Evolutionary conservation across 2,797 vertebrate species (phyloP).

Genomic region (Galaxias olidus): DNA sequence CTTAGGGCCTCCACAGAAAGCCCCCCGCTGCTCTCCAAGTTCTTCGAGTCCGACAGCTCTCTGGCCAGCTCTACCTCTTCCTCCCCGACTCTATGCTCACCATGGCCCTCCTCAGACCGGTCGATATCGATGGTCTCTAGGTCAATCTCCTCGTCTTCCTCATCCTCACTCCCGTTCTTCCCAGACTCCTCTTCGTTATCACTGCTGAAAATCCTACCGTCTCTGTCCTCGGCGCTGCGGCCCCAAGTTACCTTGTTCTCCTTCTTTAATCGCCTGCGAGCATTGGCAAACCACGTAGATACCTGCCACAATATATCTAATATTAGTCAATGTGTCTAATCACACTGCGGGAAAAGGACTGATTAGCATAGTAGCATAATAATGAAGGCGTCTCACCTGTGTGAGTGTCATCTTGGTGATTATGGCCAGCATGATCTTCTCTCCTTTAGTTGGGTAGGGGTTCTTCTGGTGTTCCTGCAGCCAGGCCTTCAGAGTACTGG

Average conservation of each 20-base stretch:
- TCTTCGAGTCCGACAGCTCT: conserved; percentile 66
- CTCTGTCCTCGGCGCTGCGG: conserved; percentile 92
- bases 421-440: conserved; percentile 95
- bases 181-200: conserved; percentile 92
- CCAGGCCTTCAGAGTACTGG: conserved; percentile 96
- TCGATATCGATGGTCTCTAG: conserved; percentile 95
- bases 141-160: conserved; percentile 97
- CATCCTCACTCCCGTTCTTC: conserved; percentile 90
- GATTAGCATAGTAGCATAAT: neutral
- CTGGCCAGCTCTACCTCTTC: conserved; percentile 75
- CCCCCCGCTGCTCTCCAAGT: conserved; percentile 74
- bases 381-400: conserved; percentile 73
- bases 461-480: conserved; percentile 96
- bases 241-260: conserved; percentile 97
- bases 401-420: conserved; percentile 96
- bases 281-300: conserved; percentile 94
- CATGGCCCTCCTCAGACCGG: conserved; percentile 84
- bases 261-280: conserved; percentile 89
- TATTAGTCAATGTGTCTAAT: neutral
- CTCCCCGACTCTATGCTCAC: conserved; percentile 80
- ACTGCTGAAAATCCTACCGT: conserved; percentile 90
- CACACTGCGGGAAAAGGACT: neutral
- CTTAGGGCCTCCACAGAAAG: conserved; percentile 74
- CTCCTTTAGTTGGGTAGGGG: conserved; percentile 93
- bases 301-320: conserved; percentile 67